phyloP scores from a whole-genome alignment of 2,888 invertebrate genomes.

The Thelaira solivaga region DNA sequence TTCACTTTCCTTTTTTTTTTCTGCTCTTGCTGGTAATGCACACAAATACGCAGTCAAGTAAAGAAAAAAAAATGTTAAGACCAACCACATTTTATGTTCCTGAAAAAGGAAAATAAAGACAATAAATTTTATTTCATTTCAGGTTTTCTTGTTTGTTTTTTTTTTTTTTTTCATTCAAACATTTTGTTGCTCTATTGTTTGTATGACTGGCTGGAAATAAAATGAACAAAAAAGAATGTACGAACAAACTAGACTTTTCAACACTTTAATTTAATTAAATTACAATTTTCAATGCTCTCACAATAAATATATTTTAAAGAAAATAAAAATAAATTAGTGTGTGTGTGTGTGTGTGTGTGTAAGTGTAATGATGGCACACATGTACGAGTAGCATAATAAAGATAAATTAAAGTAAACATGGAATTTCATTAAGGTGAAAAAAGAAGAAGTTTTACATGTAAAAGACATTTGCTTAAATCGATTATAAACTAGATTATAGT shows the following conservation, averaged over 20 bases:
- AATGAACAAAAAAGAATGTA: no score
- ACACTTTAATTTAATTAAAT: constrained; percentile 35
- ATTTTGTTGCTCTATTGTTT: no score
- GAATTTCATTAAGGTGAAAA: not conserved
- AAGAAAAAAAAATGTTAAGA: not conserved
- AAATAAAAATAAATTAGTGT: not conserved
- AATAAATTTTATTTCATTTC: constrained; percentile 30
- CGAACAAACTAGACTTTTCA: not conserved
- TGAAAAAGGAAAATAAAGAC: constrained; percentile 42
- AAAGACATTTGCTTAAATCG: not conserved
- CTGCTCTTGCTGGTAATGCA: no score
- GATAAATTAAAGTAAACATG: not conserved
- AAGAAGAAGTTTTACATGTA: no score
- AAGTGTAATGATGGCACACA: no score
- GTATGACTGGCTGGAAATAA: not conserved
- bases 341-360: no score
- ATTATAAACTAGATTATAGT: no score
- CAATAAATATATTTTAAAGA: not conserved
- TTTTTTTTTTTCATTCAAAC: no score
- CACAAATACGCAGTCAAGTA: not conserved
- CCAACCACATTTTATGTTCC: constrained; percentile 20
- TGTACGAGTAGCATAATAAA: not conserved
- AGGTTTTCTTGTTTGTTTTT: not conserved
- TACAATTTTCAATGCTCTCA: not conserved
- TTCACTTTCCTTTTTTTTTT: constrained; percentile 54